A percentile compares a stretch with the other conserved stretches of the same genome.
phyloP scores from a whole-genome alignment of 1,140 invertebrate species.

The Metaphire vulgaris region DNA sequence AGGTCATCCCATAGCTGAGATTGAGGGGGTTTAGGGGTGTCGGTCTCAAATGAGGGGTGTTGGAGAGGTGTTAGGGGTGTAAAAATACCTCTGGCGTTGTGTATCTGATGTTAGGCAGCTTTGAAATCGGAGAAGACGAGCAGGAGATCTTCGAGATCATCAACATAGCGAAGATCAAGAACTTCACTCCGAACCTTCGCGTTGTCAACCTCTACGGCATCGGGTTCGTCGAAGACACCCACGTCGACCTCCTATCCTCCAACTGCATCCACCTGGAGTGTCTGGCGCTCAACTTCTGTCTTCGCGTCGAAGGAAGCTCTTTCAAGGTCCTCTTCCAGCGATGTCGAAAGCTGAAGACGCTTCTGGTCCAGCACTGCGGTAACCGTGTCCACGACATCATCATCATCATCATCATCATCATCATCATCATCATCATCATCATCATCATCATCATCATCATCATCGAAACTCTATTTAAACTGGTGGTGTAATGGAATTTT shows the following conservation, averaged over 20 bases:
- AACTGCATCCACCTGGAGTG: conserved; percentile 81
- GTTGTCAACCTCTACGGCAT: conserved; percentile 68
- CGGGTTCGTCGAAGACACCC: conserved; percentile 95
- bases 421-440: no score
- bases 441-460: no score
- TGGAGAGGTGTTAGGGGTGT: no score
- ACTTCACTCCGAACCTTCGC: conserved; percentile 76
- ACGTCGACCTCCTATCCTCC: conserved; percentile 86
- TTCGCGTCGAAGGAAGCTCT: conserved; percentile 93
- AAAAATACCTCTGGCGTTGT: no score
- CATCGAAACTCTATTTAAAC: no score
- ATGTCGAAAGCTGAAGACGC: conserved; percentile 80
- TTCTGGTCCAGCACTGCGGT: conserved; percentile 95
- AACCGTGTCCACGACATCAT: no score
- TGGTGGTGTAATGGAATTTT: no score
- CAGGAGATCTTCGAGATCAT: conserved; percentile 99
- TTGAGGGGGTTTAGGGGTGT: no score
- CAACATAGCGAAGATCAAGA: conserved; percentile 66
- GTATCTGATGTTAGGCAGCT: conserved; percentile 68
- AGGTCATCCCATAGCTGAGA: no score
- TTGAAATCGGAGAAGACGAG: conserved; percentile 91
- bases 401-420: no score
- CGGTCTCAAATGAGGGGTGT: no score
- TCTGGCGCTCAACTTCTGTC: conserved; percentile 90
- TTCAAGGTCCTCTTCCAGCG: conserved; percentile 88